These are phyloP conservation scores for Lepus oiostolus DNA, from an alignment of 2,797 vertebrate species.

Conservation along the genomic window DNA sequence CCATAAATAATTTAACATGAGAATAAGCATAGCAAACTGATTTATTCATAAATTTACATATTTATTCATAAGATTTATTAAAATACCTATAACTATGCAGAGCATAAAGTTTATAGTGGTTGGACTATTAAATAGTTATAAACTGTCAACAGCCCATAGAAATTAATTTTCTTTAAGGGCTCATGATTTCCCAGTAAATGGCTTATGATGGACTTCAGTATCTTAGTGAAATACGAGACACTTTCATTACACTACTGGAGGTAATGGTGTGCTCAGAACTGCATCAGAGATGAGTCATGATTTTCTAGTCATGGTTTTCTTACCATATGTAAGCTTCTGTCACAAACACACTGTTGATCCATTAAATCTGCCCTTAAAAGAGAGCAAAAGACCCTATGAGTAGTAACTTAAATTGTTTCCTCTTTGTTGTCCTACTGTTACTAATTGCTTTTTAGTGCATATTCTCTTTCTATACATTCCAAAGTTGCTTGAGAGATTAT, in stretches of 20 bases:
- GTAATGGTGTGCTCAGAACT: constrained; percentile 25
- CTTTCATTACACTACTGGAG: background rate
- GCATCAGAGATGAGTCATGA: constrained; percentile 54
- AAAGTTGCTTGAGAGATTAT: background rate
- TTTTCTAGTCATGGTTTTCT: constrained; percentile 48
- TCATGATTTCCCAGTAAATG: constrained; percentile 67
- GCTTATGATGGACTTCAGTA: constrained; percentile 1
- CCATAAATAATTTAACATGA: background rate
- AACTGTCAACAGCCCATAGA: constrained; percentile 52
- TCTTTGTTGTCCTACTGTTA: background rate
- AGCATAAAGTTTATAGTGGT: constrained; percentile 8
- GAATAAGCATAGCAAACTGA: constrained; percentile 26
- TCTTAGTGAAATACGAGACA: constrained; percentile 69
- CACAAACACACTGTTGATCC: constrained; percentile 74
- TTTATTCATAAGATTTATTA: constrained; percentile 62
- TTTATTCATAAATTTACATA: constrained; percentile 65
- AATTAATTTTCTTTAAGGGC: constrained; percentile 78
- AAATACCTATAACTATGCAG: constrained; percentile 18
- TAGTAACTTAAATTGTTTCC: background rate
- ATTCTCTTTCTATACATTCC: background rate
- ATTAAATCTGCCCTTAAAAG: constrained; percentile 74
- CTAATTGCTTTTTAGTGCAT: background rate
- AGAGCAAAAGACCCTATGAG: constrained; percentile 19
- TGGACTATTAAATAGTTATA: constrained; percentile 51
- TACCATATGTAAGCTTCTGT: constrained; percentile 32